Percentiles rank a stretch among this genome's conserved stretches.
These are phyloP conservation scores for Marisa cornuarietis DNA, from an alignment of 1,140 invertebrate species.

Conservation along the genomic window DNA sequence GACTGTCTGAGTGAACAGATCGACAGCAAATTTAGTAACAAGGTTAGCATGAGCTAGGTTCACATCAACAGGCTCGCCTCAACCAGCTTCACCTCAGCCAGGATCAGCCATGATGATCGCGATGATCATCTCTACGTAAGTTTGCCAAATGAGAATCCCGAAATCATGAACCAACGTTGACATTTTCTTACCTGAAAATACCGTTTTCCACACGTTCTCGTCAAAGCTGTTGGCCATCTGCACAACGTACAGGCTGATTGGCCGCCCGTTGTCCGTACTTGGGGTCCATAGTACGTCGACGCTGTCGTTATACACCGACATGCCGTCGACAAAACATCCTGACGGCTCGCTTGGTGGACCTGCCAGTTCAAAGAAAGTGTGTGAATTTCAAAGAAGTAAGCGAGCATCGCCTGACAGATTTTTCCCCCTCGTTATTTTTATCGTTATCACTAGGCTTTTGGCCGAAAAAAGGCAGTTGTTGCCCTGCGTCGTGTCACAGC, in stretches of 20 bases:
- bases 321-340: conserved; percentile 68
- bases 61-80: too few relatives aligned
- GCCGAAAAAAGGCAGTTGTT: neutral
- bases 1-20: too few relatives aligned
- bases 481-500: too few relatives aligned
- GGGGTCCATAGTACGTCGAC: conserved; percentile 83
- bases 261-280: conserved; percentile 50
- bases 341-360: conserved; percentile 65
- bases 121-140: too few relatives aligned
- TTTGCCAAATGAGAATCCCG: too few relatives aligned
- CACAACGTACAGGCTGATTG: conserved; percentile 74
- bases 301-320: conserved; percentile 80
- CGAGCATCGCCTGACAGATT: too few relatives aligned
- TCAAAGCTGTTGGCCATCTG: conserved; percentile 82
- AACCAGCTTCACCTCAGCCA: too few relatives aligned
- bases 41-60: too few relatives aligned
- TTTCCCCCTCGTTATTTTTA: neutral
- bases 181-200: conserved; percentile 63
- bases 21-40: too few relatives aligned
- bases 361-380: conserved; percentile 20
- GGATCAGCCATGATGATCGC: too few relatives aligned
- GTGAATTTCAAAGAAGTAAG: neutral
- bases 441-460: neutral
- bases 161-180: too few relatives aligned
- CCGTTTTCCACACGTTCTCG: conserved; percentile 83